These are phyloP conservation scores for Adelges cooleyi DNA, from an alignment of 1,140 invertebrate species.

Conservation along the genomic window DNA sequence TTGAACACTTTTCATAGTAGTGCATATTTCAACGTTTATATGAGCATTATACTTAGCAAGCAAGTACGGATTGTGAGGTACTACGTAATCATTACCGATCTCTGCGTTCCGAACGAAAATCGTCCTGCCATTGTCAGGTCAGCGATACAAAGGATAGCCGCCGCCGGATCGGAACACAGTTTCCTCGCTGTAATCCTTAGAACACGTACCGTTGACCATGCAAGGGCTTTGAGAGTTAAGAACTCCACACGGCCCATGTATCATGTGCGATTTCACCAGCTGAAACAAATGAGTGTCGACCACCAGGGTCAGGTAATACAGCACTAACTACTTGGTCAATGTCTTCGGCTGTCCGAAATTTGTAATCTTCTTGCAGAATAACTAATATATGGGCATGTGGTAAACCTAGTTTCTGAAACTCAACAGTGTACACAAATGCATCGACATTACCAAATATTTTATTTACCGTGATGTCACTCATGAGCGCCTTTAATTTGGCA, in stretches of 20 bases:
- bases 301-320: conserved; percentile 42
- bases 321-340: conserved; percentile 42
- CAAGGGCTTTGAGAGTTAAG: conserved; percentile 33
- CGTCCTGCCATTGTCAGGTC: no score
- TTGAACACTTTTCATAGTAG: no score
- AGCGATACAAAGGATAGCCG: conserved; percentile 39
- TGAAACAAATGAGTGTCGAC: conserved; percentile 38
- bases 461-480: no score
- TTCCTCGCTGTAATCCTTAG: conserved; percentile 35
- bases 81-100: conserved; percentile 38
- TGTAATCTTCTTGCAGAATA: not conserved
- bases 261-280: conserved; percentile 40
- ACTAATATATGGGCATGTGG: no score
- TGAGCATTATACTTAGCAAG: no score
- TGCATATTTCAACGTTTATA: no score
- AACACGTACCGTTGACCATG: conserved; percentile 37
- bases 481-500: no score
- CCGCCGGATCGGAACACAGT: conserved; percentile 35
- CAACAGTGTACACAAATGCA: no score
- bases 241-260: conserved; percentile 42
- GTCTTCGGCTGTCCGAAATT: conserved; percentile 32
- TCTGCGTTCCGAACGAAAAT: no score
- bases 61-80: no score
- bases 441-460: no score
- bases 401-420: no score